Evolutionary conservation across 1,140 invertebrate genomes (phyloP).

Genomic region (Ips nitidus): DNA sequence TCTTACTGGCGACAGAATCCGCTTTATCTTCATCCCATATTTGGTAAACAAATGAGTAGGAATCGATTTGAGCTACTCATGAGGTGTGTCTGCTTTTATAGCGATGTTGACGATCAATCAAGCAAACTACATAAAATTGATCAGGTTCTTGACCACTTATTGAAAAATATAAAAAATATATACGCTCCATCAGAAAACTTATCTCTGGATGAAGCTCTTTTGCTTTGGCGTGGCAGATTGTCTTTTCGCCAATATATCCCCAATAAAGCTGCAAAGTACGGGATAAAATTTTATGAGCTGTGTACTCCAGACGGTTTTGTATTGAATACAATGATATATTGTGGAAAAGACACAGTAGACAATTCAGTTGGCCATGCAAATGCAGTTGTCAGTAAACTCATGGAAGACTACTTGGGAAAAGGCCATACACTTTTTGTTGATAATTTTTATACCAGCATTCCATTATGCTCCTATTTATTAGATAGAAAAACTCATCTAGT

Average conservation of each 20-base stretch:
- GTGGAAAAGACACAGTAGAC: background rate
- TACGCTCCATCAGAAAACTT: slow-evolving; percentile 39
- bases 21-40: slow-evolving; percentile 15
- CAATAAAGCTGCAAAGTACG: slow-evolving; percentile 46
- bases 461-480: slow-evolving; percentile 49
- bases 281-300: slow-evolving; percentile 46
- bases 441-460: slow-evolving; percentile 51
- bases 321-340: background rate
- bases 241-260: slow-evolving; percentile 45
- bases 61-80: slow-evolving; percentile 26
- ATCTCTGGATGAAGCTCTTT: slow-evolving; percentile 44
- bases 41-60: slow-evolving; percentile 9
- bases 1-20: slow-evolving; percentile 13
- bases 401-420: background rate
- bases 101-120: background rate
- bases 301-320: slow-evolving; percentile 15
- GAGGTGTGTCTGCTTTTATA: slow-evolving; percentile 21
- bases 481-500: slow-evolving; percentile 52
- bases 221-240: slow-evolving; percentile 45
- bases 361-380: background rate
- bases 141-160: slow-evolving; percentile 3
- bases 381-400: background rate
- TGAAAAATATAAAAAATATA: slow-evolving; percentile 35
- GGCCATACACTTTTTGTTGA: slow-evolving; percentile 16
- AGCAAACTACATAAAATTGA: slow-evolving; percentile 18